A percentile compares a stretch with the other conserved stretches of the same genome.
These are phyloP conservation scores for Lepidurus arcticus DNA, from an alignment of 1,140 invertebrate species.

Conservation along the genomic window DNA sequence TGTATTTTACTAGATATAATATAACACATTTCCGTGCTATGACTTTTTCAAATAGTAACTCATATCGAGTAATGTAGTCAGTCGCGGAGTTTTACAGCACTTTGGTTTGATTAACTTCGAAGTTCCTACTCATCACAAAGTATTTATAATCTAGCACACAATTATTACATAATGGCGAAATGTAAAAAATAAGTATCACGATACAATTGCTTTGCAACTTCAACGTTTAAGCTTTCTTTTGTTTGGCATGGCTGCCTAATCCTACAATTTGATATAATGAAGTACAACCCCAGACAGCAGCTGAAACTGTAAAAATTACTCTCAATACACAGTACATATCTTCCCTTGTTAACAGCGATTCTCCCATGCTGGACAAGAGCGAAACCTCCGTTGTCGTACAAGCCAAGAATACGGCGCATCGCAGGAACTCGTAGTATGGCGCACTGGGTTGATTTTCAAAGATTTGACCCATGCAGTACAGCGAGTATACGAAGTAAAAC, in stretches of 20 bases:
- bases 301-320: not conserved
- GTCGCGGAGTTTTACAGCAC: no score
- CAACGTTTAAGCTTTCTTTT: not conserved
- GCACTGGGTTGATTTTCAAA: constrained; percentile 56
- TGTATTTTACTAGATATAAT: no score
- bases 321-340: not conserved
- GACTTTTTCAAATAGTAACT: no score
- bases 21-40: no score
- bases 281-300: not conserved
- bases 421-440: constrained; percentile 50
- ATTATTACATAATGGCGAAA: no score
- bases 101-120: no score
- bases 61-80: no score
- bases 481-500: constrained; percentile 56
- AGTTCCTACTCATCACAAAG: no score
- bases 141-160: no score
- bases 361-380: not conserved
- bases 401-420: constrained; percentile 49
- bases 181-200: no score
- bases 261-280: not conserved
- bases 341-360: not conserved
- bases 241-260: not conserved
- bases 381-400: not conserved
- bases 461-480: constrained; percentile 62
- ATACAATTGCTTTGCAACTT: no score